Percentiles rank a stretch among this genome's conserved stretches.
These are phyloP conservation scores for Oceanodroma tethys DNA, from an alignment of 2,113 vertebrate genomes.

Conservation along the genomic window DNA sequence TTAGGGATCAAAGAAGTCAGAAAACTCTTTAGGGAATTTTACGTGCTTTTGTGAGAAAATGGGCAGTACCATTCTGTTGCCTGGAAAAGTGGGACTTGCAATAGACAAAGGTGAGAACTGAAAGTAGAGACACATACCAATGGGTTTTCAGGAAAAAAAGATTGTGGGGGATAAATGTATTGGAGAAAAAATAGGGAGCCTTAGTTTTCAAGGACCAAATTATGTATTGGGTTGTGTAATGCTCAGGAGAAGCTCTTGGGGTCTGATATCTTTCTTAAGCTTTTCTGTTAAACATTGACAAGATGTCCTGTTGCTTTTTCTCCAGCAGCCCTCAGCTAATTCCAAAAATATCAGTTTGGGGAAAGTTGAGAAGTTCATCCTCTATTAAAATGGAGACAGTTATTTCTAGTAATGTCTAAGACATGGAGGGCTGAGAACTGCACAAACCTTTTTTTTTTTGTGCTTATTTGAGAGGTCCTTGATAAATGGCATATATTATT, in stretches of 20 bases:
- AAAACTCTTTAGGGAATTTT: background rate
- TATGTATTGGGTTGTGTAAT: background rate
- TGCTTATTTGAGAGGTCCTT: background rate
- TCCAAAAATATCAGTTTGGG: background rate
- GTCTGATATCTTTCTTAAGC: background rate
- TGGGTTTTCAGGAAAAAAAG: background rate
- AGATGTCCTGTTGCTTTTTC: background rate
- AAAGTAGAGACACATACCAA: background rate
- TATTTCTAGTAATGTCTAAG: background rate
- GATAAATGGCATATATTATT: background rate
- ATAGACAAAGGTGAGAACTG: background rate
- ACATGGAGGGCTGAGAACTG: background rate
- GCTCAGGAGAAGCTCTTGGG: background rate
- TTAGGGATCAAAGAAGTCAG: background rate
- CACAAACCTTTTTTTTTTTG: too few relatives aligned
- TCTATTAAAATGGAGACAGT: background rate
- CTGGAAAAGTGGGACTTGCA: background rate
- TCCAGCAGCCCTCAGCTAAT: background rate
- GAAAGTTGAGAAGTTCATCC: background rate
- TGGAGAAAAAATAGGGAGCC: background rate
- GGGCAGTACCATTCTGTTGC: background rate
- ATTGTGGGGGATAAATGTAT: background rate
- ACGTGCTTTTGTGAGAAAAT: background rate
- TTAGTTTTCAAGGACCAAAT: background rate
- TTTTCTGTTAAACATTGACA: background rate